phyloP scores from a whole-genome alignment of 2,797 vertebrate genomes.

The Eidolon dupreanum region DNA sequence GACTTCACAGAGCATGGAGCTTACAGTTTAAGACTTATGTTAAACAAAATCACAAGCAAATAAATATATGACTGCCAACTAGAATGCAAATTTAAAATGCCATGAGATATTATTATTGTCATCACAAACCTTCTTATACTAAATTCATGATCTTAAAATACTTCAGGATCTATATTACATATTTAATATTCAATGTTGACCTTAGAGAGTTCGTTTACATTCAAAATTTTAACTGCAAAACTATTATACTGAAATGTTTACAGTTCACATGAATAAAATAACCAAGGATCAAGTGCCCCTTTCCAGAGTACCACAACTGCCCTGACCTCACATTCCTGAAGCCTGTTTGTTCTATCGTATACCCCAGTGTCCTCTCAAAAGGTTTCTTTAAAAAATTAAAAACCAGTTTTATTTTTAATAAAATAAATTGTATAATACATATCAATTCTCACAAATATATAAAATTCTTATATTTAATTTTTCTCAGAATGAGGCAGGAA shows the following conservation, averaged over 20 bases:
- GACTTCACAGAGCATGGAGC: background rate
- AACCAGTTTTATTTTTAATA: background rate
- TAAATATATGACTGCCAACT: background rate
- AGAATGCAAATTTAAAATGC: constrained; percentile 23
- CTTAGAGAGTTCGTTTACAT: constrained; percentile 28
- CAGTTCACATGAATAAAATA: background rate
- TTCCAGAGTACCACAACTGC: background rate
- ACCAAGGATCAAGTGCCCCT: background rate
- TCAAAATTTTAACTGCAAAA: constrained; percentile 50
- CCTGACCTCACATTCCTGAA: background rate
- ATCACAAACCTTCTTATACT: constrained; percentile 29
- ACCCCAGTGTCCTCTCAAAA: background rate
- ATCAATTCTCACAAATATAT: background rate
- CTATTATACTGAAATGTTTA: constrained; percentile 30
- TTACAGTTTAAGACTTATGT: background rate
- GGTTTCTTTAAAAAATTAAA: background rate
- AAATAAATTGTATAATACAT: background rate
- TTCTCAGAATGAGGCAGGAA: background rate
- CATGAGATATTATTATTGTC: background rate
- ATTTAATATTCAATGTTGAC: constrained; percentile 13
- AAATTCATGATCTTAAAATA: constrained; percentile 35
- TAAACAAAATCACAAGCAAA: constrained; percentile 41
- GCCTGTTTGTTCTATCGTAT: background rate
- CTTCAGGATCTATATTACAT: background rate
- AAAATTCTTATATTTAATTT: background rate